Evolutionary conservation across 1,140 invertebrate genomes (phyloP).

Genomic region (Drosophila serrata): DNA sequence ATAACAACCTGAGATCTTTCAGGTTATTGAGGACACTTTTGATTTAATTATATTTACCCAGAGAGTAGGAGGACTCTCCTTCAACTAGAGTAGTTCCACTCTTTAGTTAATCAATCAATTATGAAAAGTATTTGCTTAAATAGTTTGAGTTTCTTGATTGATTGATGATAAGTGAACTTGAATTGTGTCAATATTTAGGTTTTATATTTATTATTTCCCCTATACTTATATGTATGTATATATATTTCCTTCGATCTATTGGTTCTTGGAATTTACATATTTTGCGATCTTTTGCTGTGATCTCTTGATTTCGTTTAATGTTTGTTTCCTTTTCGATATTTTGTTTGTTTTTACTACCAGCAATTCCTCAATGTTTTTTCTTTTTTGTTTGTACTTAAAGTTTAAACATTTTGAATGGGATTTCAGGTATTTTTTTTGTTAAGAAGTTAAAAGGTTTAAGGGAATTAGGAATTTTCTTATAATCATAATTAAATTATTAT

Average conservation of each 20-base stretch:
- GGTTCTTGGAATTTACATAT: constrained; percentile 18
- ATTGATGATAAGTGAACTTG: constrained; percentile 33
- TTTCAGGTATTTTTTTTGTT: not conserved
- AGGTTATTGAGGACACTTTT: constrained; percentile 13
- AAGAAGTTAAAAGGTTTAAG: too few species aligned
- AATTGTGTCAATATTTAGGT: constrained; percentile 18
- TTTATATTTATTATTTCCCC: not conserved
- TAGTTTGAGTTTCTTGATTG: constrained; percentile 39
- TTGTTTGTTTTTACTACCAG: constrained; percentile 4
- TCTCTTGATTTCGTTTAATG: constrained; percentile 5
- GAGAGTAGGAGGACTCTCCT: not conserved
- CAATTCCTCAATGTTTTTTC: not conserved
- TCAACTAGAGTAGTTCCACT: not conserved
- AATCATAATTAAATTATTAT: too few species aligned
- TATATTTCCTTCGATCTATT: constrained; percentile 14
- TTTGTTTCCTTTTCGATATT: constrained; percentile 4
- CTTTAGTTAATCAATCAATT: constrained; percentile 39
- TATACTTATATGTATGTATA: not conserved
- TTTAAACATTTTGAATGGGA: not conserved
- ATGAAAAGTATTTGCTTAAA: constrained; percentile 25
- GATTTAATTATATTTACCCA: constrained; percentile 4
- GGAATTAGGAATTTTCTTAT: too few species aligned
- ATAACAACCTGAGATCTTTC: constrained; percentile 10
- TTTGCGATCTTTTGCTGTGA: constrained; percentile 2
- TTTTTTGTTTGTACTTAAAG: constrained; percentile 4